Evolutionary conservation across 1,140 invertebrate species (phyloP), one percentile per base, ranked within the genome.

Genomic region (Tribolium castaneum): DNA sequence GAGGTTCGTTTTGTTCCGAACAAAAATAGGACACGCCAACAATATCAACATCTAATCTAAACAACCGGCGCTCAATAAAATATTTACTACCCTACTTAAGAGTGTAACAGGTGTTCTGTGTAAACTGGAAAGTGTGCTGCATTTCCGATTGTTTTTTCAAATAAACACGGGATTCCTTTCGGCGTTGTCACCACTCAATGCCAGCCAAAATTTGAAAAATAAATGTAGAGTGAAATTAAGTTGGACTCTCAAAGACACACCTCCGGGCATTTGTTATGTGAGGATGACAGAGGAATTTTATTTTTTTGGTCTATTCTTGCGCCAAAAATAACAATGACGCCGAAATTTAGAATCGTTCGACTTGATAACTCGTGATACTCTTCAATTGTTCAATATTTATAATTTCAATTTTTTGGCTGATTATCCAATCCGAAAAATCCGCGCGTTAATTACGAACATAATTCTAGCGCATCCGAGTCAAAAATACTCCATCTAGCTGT

Each of bases 391-490:
- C 2, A 19, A 19, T 19, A 19, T 19, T 19, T 19, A 1, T 1
- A 19, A 19, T 19, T 19, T 19, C 16, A 19, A 19, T 19, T 19
- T 19, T 19, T 39, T 39, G 34, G 3, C 34, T 39, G 1, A 39
- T 39, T 39, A 10, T 51, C 50, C 51, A 7, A 16, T 52, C 5
- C 51, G 6, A 59, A 22, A 14, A 19, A 59, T 59, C 22, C 54
- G 5, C 7, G 9, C n/a, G 39, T n/a, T 59, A 59, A 59, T 59
- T 59, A 59, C 14, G 7, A 19, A 25, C 54, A 35, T 66, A 66
- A 66, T 66, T 66, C 59, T 35, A 66, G 59, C 59, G 59, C 59
- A 66, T 66, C 59, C 59, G 30, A 66, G 59, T 66, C 59, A 66
- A 66, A 66, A 66, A 66, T 66, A 66, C 59, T 12, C 59, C 59